A percentile compares a stretch with the other conserved stretches of the same genome.
Evolutionary conservation across 2,113 vertebrate genomes (phyloP).

Genomic region (Poeciliopsis occidentalis): DNA sequence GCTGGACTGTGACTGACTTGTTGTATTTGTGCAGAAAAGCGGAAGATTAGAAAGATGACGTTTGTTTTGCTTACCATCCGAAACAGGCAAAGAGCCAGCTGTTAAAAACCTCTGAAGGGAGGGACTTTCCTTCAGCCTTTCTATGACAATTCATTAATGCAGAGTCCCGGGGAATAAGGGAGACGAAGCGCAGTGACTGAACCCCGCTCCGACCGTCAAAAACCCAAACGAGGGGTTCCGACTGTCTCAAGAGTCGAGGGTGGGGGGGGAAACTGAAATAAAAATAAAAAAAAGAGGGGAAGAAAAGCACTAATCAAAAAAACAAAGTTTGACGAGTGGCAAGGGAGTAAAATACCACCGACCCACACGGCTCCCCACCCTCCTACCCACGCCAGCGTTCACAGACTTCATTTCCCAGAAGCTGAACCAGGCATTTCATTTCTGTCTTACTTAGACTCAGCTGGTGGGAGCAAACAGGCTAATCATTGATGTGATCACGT

Average conservation of each 20-base stretch:
- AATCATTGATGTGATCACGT: constrained; percentile 29
- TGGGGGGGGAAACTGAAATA: neutral
- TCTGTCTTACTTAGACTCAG: constrained; percentile 44
- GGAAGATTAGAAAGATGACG: neutral
- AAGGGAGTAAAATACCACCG: constrained; percentile 12
- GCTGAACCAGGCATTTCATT: constrained; percentile 43
- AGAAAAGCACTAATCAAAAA: neutral
- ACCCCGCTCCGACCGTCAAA: constrained; percentile 39
- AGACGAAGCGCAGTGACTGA: constrained; percentile 15
- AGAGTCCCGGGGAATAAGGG: constrained; percentile 52
- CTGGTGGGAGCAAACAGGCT: constrained; percentile 15
- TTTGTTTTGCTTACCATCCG: constrained; percentile 9
- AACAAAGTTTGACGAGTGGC: constrained; percentile 12
- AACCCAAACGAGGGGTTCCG: constrained; percentile 29
- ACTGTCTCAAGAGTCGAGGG: neutral
- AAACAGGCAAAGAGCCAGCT: constrained; percentile 46
- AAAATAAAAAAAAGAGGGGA: neutral
- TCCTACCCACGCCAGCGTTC: constrained; percentile 22
- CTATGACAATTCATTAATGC: constrained; percentile 1
- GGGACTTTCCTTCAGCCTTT: constrained; percentile 14
- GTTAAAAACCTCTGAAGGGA: constrained; percentile 20
- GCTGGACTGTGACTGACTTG: neutral
- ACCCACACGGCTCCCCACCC: constrained; percentile 11
- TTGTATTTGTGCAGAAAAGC: neutral
- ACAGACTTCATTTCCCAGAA: constrained; percentile 26